phyloP scores from a whole-genome alignment of 2,888 invertebrate species.

The Drosophila acutilabella region DNA sequence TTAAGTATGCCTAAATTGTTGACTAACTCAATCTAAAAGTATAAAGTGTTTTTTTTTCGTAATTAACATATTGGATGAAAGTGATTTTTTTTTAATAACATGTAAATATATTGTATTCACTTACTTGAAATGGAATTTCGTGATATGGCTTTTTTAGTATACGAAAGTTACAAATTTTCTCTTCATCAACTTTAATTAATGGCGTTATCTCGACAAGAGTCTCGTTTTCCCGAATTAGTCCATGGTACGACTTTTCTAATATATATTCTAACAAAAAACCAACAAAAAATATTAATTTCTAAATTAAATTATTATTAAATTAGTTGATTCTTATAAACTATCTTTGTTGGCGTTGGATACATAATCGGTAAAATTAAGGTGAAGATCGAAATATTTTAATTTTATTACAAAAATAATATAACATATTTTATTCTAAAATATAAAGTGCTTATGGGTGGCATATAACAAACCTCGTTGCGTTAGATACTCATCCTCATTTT shows the following conservation, averaged over 20 bases:
- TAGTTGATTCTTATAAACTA: too few relatives aligned
- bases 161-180: slow-evolving; percentile 93
- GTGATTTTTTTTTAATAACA: neutral
- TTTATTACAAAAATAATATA: too few relatives aligned
- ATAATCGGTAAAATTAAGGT: too few relatives aligned
- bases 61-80: too few relatives aligned
- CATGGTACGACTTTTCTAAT: slow-evolving; percentile 95
- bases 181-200: slow-evolving; percentile 93
- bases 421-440: neutral
- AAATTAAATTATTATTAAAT: too few relatives aligned
- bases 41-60: neutral
- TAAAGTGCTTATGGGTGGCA: neutral
- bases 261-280: slow-evolving; percentile 78
- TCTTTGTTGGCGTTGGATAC: too few relatives aligned
- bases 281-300: neutral
- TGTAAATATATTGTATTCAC: slow-evolving; percentile 26
- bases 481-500: slow-evolving; percentile 83
- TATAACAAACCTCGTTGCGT: slow-evolving; percentile 80
- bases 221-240: slow-evolving; percentile 96
- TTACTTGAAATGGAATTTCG: slow-evolving; percentile 95
- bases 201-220: slow-evolving; percentile 96
- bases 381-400: too few relatives aligned
- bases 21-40: slow-evolving; percentile 88
- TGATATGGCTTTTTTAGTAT: slow-evolving; percentile 97
- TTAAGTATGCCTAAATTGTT: slow-evolving; percentile 92